phyloP scores from a whole-genome alignment of 1,140 invertebrate species.

The Alviniconcha marisindica region DNA sequence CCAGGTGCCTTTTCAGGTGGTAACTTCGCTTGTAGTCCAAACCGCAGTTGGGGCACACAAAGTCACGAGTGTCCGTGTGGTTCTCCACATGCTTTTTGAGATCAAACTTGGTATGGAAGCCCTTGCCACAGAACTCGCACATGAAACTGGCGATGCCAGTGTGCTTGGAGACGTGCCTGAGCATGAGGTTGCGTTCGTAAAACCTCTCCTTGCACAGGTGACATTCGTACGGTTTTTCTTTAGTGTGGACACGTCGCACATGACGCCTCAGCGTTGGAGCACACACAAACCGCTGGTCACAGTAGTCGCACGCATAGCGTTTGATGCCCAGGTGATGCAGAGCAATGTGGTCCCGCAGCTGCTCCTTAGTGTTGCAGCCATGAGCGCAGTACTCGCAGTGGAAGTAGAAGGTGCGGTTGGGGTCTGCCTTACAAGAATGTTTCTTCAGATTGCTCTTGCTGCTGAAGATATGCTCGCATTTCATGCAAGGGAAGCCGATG shows the following conservation, averaged over 20 bases:
- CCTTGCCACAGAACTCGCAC: conserved; percentile 39
- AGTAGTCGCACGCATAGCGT: conserved; percentile 35
- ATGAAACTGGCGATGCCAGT: conserved; percentile 38
- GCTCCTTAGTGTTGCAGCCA: conserved; percentile 37
- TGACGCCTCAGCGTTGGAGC: conserved; percentile 31
- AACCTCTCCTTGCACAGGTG: conserved; percentile 32
- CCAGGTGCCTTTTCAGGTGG: conserved; percentile 32
- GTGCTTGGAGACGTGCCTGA: conserved; percentile 35
- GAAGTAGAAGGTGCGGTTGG: conserved; percentile 35
- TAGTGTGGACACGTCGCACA: conserved; percentile 24
- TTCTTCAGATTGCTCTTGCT: conserved; percentile 39
- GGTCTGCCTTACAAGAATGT: conserved; percentile 35
- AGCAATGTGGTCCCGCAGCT: conserved; percentile 35
- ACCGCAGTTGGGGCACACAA: conserved; percentile 37
- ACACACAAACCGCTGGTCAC: conserved; percentile 36
- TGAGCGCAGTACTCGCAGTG: conserved; percentile 40
- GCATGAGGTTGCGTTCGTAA: conserved; percentile 35
- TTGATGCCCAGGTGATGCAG: conserved; percentile 39
- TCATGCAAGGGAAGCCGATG: conserved; percentile 35
- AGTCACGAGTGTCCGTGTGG: conserved; percentile 32
- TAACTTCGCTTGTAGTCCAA: conserved; percentile 39
- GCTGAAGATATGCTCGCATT: conserved; percentile 40
- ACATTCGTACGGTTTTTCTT: conserved; percentile 37
- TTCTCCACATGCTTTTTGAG: conserved; percentile 38
- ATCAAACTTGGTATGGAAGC: conserved; percentile 39